A percentile compares a stretch with the other conserved stretches of the same genome.
Conservation (phyloP, 1,140 invertebrate genomes). For the Hyles euphorbiae region DNA sequence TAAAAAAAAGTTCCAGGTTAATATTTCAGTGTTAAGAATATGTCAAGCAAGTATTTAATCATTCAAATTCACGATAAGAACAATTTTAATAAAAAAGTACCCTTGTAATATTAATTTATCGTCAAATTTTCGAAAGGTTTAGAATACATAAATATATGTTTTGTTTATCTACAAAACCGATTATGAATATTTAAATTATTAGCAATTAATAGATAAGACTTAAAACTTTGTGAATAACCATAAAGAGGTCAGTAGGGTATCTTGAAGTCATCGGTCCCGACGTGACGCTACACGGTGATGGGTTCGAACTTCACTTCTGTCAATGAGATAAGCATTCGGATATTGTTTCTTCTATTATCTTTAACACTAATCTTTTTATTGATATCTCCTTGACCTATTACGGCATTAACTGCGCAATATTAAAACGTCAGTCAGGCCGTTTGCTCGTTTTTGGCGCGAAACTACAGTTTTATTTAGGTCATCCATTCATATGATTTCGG, state of each 20-base stretch:
- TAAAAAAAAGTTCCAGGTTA: no score
- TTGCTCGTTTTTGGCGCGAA: neutral
- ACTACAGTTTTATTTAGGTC: constrained; percentile 6
- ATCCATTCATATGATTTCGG: constrained; percentile 11
- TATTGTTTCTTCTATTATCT: constrained; percentile 31
- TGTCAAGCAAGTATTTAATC: no score
- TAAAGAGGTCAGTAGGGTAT: constrained; percentile 57
- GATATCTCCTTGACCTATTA: constrained; percentile 42
- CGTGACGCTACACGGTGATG: constrained; percentile 14
- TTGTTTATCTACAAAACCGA: no score
- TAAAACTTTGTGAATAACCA: constrained; percentile 13
- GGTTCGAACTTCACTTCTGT: constrained; percentile 21
- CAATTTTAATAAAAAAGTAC: no score
- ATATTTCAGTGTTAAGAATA: no score
- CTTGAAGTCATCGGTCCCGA: constrained; percentile 10
- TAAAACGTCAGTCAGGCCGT: neutral
- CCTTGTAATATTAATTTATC: no score
- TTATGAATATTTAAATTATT: neutral
- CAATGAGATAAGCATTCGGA: constrained; percentile 25
- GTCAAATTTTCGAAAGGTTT: no score
- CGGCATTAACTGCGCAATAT: constrained; percentile 45
- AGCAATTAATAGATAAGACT: constrained; percentile 1
- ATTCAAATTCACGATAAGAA: no score
- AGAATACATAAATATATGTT: no score
- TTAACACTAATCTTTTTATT: constrained; percentile 27